phyloP scores from a whole-genome alignment of 1,140 invertebrate genomes.

The Trichogramma pretiosum region DNA sequence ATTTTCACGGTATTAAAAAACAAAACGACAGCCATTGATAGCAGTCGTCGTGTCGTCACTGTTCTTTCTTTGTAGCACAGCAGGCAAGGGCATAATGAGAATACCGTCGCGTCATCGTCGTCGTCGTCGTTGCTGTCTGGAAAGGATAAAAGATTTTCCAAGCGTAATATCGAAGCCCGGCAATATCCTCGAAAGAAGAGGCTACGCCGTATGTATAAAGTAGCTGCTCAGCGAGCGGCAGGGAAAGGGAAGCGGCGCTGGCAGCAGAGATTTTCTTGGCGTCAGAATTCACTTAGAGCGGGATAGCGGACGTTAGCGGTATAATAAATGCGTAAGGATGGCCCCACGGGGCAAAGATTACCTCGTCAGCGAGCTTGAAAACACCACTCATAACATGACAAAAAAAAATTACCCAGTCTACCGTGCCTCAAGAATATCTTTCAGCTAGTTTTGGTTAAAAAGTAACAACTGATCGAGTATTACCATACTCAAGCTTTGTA shows the following conservation, averaged over 20 bases:
- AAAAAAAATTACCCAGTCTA: slow-evolving; percentile 2
- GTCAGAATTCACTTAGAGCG: slow-evolving; percentile 9
- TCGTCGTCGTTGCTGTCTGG: no score
- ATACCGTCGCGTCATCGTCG: neutral
- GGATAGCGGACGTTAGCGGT: neutral
- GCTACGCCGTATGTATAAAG: no score
- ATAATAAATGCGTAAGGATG: neutral
- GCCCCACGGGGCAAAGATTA: neutral
- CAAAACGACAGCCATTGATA: neutral
- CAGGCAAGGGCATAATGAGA: slow-evolving; percentile 12
- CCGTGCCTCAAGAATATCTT: no score
- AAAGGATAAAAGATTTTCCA: slow-evolving; percentile 5
- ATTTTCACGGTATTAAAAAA: slow-evolving; percentile 6
- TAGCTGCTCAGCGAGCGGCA: no score
- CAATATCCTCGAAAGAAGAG: slow-evolving; percentile 4
- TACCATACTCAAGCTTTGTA: no score
- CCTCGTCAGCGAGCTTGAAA: neutral
- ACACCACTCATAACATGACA: neutral
- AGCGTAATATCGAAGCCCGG: slow-evolving; percentile 1
- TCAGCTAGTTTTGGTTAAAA: no score
- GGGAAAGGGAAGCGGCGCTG: no score
- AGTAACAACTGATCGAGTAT: no score
- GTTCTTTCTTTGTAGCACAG: no score
- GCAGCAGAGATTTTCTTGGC: neutral
- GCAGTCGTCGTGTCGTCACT: no score